phyloP scores from a whole-genome alignment of 2,113 vertebrate genomes.

The Micromys minutus region DNA sequence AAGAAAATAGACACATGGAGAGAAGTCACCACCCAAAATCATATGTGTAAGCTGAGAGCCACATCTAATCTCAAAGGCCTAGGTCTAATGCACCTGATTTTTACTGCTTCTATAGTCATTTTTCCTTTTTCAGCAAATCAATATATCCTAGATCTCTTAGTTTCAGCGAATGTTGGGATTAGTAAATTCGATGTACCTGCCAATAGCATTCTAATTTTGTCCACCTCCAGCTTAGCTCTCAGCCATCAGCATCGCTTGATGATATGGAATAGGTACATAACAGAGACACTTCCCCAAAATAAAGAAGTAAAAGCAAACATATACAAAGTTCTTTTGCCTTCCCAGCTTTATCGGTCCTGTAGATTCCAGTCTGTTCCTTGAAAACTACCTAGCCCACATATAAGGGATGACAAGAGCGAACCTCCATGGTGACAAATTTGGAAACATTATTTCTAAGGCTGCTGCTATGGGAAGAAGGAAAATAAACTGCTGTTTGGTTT shows the following conservation, averaged over 20 bases:
- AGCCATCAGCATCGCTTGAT: neutral
- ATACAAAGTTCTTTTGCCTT: neutral
- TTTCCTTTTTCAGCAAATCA: neutral
- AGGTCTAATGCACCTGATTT: neutral
- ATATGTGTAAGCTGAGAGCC: neutral
- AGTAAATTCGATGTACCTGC: neutral
- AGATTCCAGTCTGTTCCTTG: constrained; percentile 35
- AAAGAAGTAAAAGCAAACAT: neutral
- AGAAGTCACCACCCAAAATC: neutral
- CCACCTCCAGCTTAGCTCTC: neutral
- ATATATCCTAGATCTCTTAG: neutral
- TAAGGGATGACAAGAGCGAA: constrained; percentile 26
- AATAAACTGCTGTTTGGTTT: neutral
- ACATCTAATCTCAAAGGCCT: neutral
- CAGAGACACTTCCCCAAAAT: neutral
- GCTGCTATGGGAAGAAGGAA: neutral
- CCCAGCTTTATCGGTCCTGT: neutral
- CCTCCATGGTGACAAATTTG: neutral
- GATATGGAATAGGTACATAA: neutral
- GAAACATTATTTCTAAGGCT: constrained; percentile 13
- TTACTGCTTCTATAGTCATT: neutral
- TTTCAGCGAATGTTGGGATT: neutral
- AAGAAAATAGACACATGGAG: neutral
- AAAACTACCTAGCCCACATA: neutral
- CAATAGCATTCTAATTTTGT: neutral